Base-by-base conservation (phyloP, 2,888 invertebrate genomes). In the Malthinus seriepunctatus region DNA sequence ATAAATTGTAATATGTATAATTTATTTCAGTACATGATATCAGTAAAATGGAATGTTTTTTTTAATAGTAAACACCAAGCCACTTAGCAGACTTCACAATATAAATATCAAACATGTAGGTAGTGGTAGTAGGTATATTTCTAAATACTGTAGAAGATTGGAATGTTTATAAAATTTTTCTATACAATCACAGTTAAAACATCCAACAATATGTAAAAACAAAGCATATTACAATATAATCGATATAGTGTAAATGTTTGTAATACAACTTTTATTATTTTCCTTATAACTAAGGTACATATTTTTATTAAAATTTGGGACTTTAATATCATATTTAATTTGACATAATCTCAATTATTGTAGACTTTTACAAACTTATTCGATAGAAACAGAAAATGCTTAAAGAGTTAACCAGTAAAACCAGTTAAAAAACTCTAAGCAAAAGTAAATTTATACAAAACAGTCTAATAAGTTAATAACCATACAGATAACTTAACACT, bases 1-100 rank as follows among this genome's bases (percentile, higher is more conserved):
- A 42, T 42, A 42, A 42, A 42, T 42, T n/a, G 15, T 42, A 23
- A 42, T 42, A 42, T n/a, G n/a, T n/a, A n/a, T 42, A 42, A n/a
- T 42, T 9, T 15, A 42, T 42, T 42, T 42, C 39, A 42, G 39
- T 42, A 42, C 39, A 42, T 15, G 39, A 42, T 42, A 23, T 14
- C 23, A 42, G 23, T 42, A 42, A 42, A 42, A 42, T 42, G 39
- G n/a, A 42, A 42, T 42, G 39, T 42, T 23, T 42, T 42, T 38
- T 42, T 9, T 5, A 42, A 42, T 42, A 42, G 12, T 8, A 42
- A 15, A 42, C 15, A 42, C 23, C 15, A 42, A 42, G 39, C 39
- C 39, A 15, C n/a, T 6, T 42, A 23, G 39, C 39, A 10, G 15
- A 15, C n/a, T 6, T 42, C 15, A 23, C 39, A 42, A 42, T 15